These are phyloP conservation scores for Passer domesticus DNA, from an alignment of 2,113 vertebrate genomes.

Conservation along the genomic window DNA sequence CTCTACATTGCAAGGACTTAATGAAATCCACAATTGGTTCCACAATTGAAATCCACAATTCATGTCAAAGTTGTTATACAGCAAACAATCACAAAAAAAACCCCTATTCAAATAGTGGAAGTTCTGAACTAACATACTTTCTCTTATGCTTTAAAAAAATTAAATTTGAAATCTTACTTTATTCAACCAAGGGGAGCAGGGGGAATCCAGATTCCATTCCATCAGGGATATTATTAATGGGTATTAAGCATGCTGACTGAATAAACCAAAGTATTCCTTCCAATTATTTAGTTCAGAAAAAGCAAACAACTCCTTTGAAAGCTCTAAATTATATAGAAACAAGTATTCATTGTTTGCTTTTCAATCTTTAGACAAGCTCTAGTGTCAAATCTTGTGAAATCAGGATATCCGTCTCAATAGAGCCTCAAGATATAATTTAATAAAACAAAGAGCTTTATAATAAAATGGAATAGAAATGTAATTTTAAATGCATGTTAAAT, in stretches of 20 bases:
- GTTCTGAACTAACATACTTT: not conserved
- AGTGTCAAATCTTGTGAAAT: not conserved
- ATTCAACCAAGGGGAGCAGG: rapidly evolving
- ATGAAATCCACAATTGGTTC: not conserved
- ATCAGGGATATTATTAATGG: not conserved
- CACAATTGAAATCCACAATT: too few species aligned
- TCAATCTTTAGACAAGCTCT: not conserved
- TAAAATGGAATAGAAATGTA: not conserved
- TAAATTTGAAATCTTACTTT: not conserved
- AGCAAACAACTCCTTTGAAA: not conserved
- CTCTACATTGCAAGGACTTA: not conserved
- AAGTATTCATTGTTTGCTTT: not conserved
- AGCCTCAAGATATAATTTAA: not conserved
- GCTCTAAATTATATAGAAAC: not conserved
- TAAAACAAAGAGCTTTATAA: not conserved
- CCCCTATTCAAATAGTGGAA: not conserved
- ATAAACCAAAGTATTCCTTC: not conserved
- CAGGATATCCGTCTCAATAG: not conserved
- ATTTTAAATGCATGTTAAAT: not conserved
- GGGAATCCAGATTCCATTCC: not conserved
- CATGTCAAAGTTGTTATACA: not conserved
- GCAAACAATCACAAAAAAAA: not conserved
- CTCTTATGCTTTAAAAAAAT: not conserved
- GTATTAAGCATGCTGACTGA: not conserved
- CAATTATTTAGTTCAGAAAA: not conserved